These are phyloP conservation scores for Champsocephalus esox DNA, from an alignment of 2,797 vertebrate species.

Conservation along the genomic window DNA sequence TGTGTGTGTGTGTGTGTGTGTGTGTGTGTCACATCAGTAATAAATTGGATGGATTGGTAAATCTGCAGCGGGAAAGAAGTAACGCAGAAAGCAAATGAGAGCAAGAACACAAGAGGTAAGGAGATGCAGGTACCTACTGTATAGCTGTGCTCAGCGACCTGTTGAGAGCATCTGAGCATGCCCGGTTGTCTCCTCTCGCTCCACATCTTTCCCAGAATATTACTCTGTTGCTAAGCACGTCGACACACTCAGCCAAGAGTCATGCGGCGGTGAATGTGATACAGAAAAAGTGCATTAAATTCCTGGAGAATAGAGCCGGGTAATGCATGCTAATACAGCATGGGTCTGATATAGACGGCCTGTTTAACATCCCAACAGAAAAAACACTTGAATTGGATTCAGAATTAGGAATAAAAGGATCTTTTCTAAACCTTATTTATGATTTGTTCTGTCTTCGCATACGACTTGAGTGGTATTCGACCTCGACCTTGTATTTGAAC, in stretches of 20 bases:
- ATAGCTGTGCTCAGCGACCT: conserved; percentile 64
- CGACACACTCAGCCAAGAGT: background rate
- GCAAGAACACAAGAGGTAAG: background rate
- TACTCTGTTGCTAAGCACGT: conserved; percentile 63
- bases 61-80: background rate
- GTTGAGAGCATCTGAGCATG: conserved; percentile 71
- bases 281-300: conserved; percentile 13
- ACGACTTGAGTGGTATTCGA: background rate
- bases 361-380: background rate
- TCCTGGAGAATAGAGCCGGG: background rate
- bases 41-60: conserved; percentile 20
- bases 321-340: background rate
- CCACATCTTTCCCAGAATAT: conserved; percentile 67
- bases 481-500: background rate
- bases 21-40: conserved; percentile 1
- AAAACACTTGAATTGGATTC: conserved; percentile 1
- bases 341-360: background rate
- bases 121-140: conserved; percentile 38
- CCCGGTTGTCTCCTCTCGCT: conserved; percentile 56
- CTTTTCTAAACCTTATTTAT: background rate
- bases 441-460: conserved; percentile 12
- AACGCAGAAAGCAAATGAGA: background rate
- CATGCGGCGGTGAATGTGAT: conserved; percentile 13
- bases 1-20: background rate
- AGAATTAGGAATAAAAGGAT: background rate